Conservation (phyloP, 2,797 vertebrate genomes). For the Trachops cirrhosus region DNA sequence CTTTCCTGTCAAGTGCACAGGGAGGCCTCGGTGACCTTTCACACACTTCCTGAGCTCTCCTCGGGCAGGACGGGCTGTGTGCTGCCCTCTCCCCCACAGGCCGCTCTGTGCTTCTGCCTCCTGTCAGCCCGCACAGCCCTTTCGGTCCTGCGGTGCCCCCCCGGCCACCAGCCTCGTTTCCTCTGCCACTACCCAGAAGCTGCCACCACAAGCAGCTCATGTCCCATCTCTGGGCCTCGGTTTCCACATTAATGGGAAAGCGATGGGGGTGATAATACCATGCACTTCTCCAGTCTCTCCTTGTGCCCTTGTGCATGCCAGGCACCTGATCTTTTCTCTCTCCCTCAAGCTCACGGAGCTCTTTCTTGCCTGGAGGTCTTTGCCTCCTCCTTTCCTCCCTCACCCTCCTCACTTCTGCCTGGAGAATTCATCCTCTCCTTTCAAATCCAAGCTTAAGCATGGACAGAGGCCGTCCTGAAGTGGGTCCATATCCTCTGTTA, state of each 20-base stretch:
- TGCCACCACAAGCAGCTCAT: not conserved
- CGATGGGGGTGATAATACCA: accelerated
- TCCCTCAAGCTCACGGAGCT: not conserved
- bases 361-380: not conserved
- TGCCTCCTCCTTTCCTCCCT: not conserved
- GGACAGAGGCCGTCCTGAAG: not conserved
- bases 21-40: not conserved
- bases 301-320: accelerated
- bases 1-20: not conserved
- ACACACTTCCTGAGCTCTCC: not conserved
- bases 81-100: accelerated
- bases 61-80: not conserved
- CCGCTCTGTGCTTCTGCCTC: not conserved
- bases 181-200: not conserved
- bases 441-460: not conserved
- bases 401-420: not conserved
- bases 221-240: not conserved
- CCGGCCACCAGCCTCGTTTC: not conserved
- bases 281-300: not conserved
- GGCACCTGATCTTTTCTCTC: no score
- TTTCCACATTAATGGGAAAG: not conserved
- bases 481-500: not conserved
- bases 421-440: not conserved
- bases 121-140: not conserved
- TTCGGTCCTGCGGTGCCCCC: not conserved